A percentile compares a stretch with the other conserved stretches of the same genome.
Conservation (phyloP, 2,113 vertebrate genomes). For the Seriola aureovittata region DNA sequence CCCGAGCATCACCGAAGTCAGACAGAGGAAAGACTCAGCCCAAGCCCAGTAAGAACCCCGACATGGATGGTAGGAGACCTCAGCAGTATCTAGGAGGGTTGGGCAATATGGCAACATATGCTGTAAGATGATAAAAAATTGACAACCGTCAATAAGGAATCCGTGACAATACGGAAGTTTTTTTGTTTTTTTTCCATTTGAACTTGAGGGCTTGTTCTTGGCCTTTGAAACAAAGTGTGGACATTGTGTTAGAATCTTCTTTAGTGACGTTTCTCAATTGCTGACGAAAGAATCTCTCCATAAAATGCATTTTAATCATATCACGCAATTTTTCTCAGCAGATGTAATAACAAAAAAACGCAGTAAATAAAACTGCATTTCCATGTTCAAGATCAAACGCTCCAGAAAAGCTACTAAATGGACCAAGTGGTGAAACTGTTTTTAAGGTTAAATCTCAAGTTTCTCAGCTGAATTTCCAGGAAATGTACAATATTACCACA, state of each 20-base stretch:
- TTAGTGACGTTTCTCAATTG: no score
- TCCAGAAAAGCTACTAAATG: no score
- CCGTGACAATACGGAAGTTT: no score
- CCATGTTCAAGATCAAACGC: no score
- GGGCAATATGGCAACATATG: neutral
- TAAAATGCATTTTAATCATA: neutral
- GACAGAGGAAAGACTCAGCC: constrained; percentile 51
- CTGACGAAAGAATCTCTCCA: no score
- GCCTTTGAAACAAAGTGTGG: neutral
- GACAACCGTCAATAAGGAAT: neutral
- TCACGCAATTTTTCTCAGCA: neutral
- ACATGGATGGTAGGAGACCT: constrained; percentile 78
- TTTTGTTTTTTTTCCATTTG: neutral
- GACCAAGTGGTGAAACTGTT: no score
- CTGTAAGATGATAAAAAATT: neutral
- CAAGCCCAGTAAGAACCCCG: constrained; percentile 77
- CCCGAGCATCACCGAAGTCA: neutral
- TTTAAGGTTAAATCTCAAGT: no score
- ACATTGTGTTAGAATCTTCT: no score
- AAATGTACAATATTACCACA: neutral
- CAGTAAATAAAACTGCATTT: no score
- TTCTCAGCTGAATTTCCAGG: no score
- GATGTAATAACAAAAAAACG: neutral
- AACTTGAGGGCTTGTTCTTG: neutral
- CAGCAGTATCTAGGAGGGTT: constrained; percentile 5